A percentile compares a stretch with the other conserved stretches of the same genome.
phyloP scores from a whole-genome alignment of 2,888 invertebrate species.

The Poecilus cupreus region DNA sequence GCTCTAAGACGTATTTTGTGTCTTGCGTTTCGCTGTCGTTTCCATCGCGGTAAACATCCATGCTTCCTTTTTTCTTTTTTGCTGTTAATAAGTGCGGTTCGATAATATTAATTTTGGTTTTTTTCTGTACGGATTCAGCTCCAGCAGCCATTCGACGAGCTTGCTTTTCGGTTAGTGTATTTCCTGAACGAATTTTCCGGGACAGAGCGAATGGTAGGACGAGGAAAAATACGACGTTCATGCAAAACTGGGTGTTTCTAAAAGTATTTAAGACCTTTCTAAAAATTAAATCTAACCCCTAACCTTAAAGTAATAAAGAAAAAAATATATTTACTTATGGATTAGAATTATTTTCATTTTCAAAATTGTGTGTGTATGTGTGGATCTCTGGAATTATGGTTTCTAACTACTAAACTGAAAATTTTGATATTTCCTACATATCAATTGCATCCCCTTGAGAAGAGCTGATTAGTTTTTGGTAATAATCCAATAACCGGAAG shows the following conservation, averaged over 20 bases:
- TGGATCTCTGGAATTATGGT: too few species aligned
- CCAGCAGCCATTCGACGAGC: neutral
- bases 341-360: too few species aligned
- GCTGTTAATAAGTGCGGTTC: neutral
- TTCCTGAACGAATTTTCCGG: neutral
- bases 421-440: too few species aligned
- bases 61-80: neutral
- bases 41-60: constrained; percentile 63
- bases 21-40: constrained; percentile 68
- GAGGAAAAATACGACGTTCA: constrained; percentile 73
- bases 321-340: too few species aligned
- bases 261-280: constrained; percentile 60
- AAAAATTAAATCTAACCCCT: too few species aligned
- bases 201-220: constrained; percentile 68
- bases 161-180: neutral
- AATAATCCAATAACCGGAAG: too few species aligned
- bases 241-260: constrained; percentile 72
- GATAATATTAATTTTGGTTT: constrained; percentile 31
- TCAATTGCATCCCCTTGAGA: too few species aligned
- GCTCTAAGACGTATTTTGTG: constrained; percentile 70
- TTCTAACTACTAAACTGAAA: too few species aligned
- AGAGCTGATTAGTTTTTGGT: too few species aligned
- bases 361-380: too few species aligned
- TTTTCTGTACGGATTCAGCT: neutral
- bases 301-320: too few species aligned